These are phyloP conservation scores for Phyllostomus discolor DNA, from an alignment of 2,113 vertebrate genomes.

Conservation along the genomic window DNA sequence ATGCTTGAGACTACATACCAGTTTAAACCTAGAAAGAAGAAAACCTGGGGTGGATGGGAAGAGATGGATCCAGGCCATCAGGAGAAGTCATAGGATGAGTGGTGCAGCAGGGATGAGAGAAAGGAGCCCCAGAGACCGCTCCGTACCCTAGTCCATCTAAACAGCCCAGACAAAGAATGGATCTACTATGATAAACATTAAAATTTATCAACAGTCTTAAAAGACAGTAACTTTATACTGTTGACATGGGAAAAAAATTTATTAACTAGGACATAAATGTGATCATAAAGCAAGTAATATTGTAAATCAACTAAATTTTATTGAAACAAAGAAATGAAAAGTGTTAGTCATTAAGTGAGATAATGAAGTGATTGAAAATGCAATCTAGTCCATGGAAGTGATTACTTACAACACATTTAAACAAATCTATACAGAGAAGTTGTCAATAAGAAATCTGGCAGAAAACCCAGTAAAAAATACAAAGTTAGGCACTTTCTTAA, in stretches of 20 bases:
- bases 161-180: neutral
- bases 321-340: neutral
- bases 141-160: fast-evolving
- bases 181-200: neutral
- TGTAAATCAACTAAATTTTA: neutral
- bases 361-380: neutral
- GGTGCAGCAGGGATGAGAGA: fast-evolving
- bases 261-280: neutral
- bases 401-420: neutral
- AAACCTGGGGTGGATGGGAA: neutral
- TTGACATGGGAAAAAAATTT: neutral
- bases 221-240: neutral
- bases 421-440: neutral
- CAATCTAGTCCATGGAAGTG: neutral
- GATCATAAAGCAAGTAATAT: neutral
- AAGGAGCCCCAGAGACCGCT: neutral
- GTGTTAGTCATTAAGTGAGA: neutral
- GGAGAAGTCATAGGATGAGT: fast-evolving
- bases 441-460: neutral
- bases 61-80: neutral
- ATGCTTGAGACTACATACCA: neutral
- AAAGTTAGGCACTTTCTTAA: neutral
- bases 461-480: neutral
- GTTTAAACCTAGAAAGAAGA: neutral
- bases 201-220: neutral